These are phyloP conservation scores for Eufriesea mexicana DNA, from an alignment of 1,140 invertebrate species.

Conservation along the genomic window DNA sequence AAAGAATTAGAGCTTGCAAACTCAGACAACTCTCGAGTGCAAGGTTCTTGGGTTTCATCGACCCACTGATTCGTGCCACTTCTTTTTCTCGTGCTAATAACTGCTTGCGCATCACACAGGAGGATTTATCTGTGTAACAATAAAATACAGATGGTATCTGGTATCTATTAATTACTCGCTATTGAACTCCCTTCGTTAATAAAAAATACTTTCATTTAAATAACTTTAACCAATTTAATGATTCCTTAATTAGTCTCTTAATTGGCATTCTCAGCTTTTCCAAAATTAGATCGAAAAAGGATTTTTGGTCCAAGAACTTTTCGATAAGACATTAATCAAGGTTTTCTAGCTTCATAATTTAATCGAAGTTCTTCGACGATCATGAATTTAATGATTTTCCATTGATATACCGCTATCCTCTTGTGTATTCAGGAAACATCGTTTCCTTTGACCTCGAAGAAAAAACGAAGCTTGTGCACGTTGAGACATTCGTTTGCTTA, in stretches of 20 bases:
- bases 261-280: neutral
- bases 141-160: conserved; percentile 16
- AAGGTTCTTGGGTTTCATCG: conserved; percentile 58
- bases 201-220: neutral
- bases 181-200: neutral
- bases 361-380: neutral
- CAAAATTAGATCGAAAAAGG: neutral
- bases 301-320: neutral
- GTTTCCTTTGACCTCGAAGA: conserved; percentile 48
- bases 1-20: conserved; percentile 63
- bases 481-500: neutral
- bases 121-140: conserved; percentile 19
- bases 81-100: conserved; percentile 51
- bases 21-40: conserved; percentile 58
- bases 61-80: conserved; percentile 65
- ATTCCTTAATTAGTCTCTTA: neutral
- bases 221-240: neutral
- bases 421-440: conserved; percentile 53
- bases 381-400: conserved; percentile 36
- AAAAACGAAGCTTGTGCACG: conserved; percentile 13
- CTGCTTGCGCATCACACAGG: conserved; percentile 3
- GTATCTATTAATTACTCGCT: neutral
- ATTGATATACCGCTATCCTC: conserved; percentile 46
- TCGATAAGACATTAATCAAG: neutral
- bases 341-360: neutral